Evolutionary conservation across 2,113 vertebrate species (phyloP).

Genomic region (Bolborhynchus lineola): DNA sequence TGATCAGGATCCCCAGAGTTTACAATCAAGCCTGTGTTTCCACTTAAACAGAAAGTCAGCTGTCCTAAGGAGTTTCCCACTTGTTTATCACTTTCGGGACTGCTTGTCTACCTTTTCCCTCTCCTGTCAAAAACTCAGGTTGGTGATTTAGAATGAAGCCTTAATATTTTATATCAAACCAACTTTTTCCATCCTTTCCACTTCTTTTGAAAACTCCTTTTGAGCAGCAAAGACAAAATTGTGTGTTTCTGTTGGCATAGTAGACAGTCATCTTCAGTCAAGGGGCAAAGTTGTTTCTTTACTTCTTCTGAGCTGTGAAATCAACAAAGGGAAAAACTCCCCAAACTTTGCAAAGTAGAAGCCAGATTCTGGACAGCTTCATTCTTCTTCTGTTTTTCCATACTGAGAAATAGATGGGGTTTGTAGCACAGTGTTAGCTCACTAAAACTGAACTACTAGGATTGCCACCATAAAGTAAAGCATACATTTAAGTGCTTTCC

Average conservation of each 20-base stretch:
- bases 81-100: constrained; percentile 10
- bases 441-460: neutral
- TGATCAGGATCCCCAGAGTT: constrained; percentile 37
- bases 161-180: neutral
- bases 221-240: neutral
- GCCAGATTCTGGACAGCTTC: neutral
- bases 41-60: neutral
- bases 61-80: constrained; percentile 3
- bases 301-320: neutral
- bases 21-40: neutral
- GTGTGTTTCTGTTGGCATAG: neutral
- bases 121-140: neutral
- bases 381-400: neutral
- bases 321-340: neutral
- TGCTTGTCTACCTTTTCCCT: neutral
- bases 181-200: neutral
- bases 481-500: neutral
- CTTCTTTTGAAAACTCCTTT: neutral
- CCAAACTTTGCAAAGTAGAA: neutral
- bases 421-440: neutral
- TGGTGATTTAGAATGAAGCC: neutral
- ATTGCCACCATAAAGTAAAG: neutral
- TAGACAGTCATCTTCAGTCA: neutral
- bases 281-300: neutral
- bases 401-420: neutral